These are phyloP conservation scores for Choloepus didactylus DNA, from an alignment of 2,797 vertebrate species.

Conservation along the genomic window DNA sequence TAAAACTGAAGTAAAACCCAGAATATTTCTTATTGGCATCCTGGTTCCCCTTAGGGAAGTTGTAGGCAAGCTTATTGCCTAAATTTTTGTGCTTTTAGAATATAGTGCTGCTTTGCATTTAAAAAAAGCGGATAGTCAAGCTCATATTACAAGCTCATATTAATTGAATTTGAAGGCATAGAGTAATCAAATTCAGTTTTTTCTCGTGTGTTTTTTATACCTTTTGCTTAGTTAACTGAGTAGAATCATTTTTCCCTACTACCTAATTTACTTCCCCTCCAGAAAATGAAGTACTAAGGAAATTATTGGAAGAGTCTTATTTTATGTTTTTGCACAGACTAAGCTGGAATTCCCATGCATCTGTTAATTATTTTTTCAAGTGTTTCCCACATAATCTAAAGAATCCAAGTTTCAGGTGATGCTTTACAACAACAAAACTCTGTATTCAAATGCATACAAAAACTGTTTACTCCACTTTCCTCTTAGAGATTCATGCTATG, in stretches of 20 bases:
- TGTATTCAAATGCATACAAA: neutral
- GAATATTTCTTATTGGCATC: slow-evolving; percentile 14
- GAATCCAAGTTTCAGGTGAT: neutral
- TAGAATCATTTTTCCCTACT: neutral
- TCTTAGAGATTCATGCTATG: neutral
- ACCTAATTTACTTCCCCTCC: neutral
- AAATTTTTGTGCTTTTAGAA: neutral
- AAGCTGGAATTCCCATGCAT: neutral
- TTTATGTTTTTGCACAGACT: neutral
- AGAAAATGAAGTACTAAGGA: neutral
- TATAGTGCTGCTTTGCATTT: neutral
- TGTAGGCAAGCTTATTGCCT: neutral
- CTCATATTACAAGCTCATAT: neutral
- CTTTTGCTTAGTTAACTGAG: neutral
- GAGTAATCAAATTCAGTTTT: neutral
- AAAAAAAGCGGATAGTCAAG: neutral
- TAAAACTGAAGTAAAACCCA: neutral
- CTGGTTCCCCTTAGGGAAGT: neutral
- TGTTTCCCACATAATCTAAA: neutral
- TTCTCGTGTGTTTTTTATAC: neutral
- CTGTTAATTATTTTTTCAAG: neutral
- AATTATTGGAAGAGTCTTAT: neutral
- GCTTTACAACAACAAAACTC: neutral
- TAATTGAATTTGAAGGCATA: neutral
- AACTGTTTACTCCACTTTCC: neutral